Evolutionary conservation across 2,888 invertebrate genomes (phyloP).

Genomic region (Cryptophagus acutangulus): DNA sequence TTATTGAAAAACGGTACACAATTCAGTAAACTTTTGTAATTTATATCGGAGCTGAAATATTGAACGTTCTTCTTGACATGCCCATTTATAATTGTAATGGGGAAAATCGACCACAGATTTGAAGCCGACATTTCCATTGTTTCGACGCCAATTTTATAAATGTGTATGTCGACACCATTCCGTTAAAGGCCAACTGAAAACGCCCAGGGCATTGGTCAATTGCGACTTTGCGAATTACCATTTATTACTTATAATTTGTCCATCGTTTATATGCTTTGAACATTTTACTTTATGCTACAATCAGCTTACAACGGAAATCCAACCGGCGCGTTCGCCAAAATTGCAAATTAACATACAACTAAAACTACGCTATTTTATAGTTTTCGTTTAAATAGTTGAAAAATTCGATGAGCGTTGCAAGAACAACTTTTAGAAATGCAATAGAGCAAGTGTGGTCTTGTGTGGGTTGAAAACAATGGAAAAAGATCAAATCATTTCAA

Average conservation of each 20-base stretch:
- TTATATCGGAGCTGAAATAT: slow-evolving; percentile 23
- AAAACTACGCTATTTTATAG: no score
- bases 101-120: slow-evolving; percentile 24
- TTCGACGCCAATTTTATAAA: slow-evolving; percentile 27
- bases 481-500: no score
- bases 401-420: no score
- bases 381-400: no score
- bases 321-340: no score
- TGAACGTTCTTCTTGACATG: slow-evolving; percentile 20
- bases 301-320: no score
- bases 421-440: no score
- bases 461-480: no score
- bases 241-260: not conserved
- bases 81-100: slow-evolving; percentile 29
- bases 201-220: slow-evolving; percentile 15
- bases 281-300: no score
- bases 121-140: slow-evolving; percentile 24
- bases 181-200: slow-evolving; percentile 13
- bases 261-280: no score
- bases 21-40: slow-evolving; percentile 20
- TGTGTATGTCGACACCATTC: slow-evolving; percentile 24
- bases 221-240: slow-evolving; percentile 4
- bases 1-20: slow-evolving; percentile 16
- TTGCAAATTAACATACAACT: no score
- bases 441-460: no score